Conservation (phyloP, 2,113 vertebrate genomes). For the Camelus bactrianus region DNA sequence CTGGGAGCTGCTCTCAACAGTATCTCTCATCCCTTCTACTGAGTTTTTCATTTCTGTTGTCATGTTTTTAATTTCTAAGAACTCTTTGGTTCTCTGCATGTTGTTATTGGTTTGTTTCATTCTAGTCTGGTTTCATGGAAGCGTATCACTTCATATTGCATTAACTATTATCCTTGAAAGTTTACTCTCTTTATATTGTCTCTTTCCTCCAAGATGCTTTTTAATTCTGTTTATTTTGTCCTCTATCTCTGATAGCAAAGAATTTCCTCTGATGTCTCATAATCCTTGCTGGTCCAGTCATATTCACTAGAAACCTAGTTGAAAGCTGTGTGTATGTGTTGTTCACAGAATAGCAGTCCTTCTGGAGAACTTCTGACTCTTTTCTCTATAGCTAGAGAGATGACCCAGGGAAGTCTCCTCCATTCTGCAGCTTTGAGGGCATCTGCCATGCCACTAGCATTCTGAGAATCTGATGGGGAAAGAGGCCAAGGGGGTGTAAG, state of each 20-base stretch:
- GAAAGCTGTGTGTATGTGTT: not conserved
- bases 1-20: not conserved
- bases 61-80: slow-evolving; percentile 29
- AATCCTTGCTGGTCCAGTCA: not conserved
- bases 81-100: not conserved
- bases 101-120: not conserved
- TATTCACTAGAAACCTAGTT: not conserved
- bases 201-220: slow-evolving; percentile 8
- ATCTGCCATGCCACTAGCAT: not conserved
- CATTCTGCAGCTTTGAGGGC: not conserved
- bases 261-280: not conserved
- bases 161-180: not conserved
- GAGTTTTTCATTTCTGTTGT: slow-evolving; percentile 16
- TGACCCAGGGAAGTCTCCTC: not conserved
- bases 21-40: not conserved
- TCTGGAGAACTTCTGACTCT: not conserved
- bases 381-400: not conserved
- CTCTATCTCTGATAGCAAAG: not conserved
- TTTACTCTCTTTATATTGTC: not conserved
- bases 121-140: not conserved
- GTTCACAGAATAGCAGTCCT: not conserved
- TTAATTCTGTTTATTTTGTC: not conserved
- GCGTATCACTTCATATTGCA: not conserved
- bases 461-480: not conserved
- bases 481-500: not conserved